Base-by-base conservation (phyloP, 2,888 invertebrate genomes). In the Chrysolina americana region DNA sequence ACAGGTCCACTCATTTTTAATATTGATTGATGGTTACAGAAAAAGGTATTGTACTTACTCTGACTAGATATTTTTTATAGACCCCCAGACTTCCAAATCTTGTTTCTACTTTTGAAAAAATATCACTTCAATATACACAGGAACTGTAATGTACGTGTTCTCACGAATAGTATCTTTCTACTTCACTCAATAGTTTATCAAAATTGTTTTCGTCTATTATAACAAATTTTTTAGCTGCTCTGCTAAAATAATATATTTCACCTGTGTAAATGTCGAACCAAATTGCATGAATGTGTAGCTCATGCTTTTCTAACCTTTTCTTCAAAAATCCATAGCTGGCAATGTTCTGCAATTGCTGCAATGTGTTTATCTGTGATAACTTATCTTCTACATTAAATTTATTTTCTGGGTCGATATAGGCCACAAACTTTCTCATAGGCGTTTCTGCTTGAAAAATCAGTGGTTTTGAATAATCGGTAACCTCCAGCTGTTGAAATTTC, bases 241-340 rank as follows among this genome's bases (percentile, higher is more conserved):
- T 91, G 85, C 97, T 97, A 86, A 98, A 98, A 88, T 96, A 96
- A 87, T 96, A 97, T 83, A 98, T 95, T 87, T 98, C 97, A 0
- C 98, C 98, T 0, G 97, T 96, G 86, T 98, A 98, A 86, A 99
- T 96, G 87, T 98, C 98, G 87, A 98, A 98, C 98, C 98, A 99
- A 50, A 99, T 89, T 0, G 98, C 98, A 84, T 97, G 97, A 79
- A 98, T 94, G 83, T 96, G 95, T 56, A 97, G 90, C 85, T 96
- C 93, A 82, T 96, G 94, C 59, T 91, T 92, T 86, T 95, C 93
- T 17, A 98, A 89, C 1, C 96, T 92, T 77, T 93, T 92, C 84
- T 95, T 95, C 48, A 98, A 89, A 89, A 98, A 97, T 53, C 96
- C 95, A 86, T 98, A 97, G 15, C 96, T 97, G 2, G 97, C 95